Evolutionary conservation across 23 tunicate species (phyloP).

Genomic region (Trididemnum miniatum): DNA sequence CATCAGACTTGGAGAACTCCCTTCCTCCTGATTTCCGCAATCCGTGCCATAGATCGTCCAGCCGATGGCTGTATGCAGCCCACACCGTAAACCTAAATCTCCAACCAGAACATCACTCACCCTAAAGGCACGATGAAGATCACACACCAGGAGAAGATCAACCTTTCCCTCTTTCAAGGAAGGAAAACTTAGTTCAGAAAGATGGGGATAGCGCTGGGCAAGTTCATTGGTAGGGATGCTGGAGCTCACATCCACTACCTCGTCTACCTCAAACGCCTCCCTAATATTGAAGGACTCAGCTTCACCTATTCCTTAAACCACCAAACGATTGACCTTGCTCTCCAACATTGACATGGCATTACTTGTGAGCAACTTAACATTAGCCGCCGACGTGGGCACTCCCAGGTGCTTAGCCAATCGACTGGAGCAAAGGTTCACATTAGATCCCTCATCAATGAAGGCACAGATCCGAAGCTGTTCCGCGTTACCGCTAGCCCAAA

Average conservation of each 20-base stretch:
- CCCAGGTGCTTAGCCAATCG: not conserved
- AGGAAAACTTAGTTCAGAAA: not conserved
- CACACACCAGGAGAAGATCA: slow-evolving; percentile 4
- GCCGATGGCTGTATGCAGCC: slow-evolving; percentile 9
- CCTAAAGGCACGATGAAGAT: not conserved
- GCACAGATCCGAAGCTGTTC: not conserved
- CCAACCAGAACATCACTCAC: not conserved
- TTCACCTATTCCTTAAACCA: not conserved
- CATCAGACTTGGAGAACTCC: not conserved
- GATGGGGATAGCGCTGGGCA: not conserved
- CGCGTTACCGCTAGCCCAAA: not conserved
- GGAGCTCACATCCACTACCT: not conserved
- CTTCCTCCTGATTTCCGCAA: not conserved
- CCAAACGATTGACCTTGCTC: not conserved
- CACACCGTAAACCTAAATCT: not conserved
- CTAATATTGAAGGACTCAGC: not conserved
- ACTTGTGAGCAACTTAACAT: not conserved
- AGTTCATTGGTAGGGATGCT: not conserved
- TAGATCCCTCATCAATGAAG: slow-evolving; percentile 21
- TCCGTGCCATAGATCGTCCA: slow-evolving; percentile 7
- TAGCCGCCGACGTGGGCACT: not conserved
- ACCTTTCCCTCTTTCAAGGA: not conserved
- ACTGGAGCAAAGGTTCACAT: slow-evolving; percentile 1
- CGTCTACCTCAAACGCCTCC: not conserved
- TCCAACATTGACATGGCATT: not conserved